Base-by-base conservation (phyloP, 2,797 vertebrate species). In the Remorina albescens region DNA sequence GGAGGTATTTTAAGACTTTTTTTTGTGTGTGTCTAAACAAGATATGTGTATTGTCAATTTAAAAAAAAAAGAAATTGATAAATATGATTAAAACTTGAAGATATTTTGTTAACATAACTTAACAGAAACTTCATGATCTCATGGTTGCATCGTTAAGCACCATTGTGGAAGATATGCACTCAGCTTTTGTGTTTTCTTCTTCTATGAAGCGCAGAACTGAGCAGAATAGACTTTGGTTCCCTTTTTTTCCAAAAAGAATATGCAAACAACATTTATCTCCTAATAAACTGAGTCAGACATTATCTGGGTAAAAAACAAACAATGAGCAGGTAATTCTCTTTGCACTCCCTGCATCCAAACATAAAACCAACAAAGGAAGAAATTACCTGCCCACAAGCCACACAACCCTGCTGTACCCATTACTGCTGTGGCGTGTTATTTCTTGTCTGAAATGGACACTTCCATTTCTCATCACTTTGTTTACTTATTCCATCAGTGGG, bases 241-340 rank as follows among this genome's bases (percentile, higher is more conserved):
- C n/a, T 56, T 36, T 36, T 61, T 55, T 53, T 19, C 10, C 6
- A 10, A 46, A 80, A 54, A 59, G 1, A 57, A 21, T 49, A 59
- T 75, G 74, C 65, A 84, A 82, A 79, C 76, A 76, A 56, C 58
- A 67, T 73, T 42, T 55, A 76, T 84, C 62, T 67, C 68, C 19
- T 68, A 63, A 73, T 73, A 74, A 80, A 85, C 76, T 13, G 44
- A 86, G 55, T 61, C 62, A 18, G 72, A 58, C 32, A 77, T 87
- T 84, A 80, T 88, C 79, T 56, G 46, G 34, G 19, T 62, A 37
- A 51, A 71, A 69, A 71, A 79, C 61, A 86, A 88, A 90, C 82
- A 86, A 23, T 56, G 67, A 78, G 58, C 70, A 69, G 74, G 71
- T 87, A 88, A 90, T 90, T 92, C 36, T 89, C 80, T 86, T 88